Conservation (phyloP, 2,797 vertebrate genomes). For the Huso huso region DNA sequence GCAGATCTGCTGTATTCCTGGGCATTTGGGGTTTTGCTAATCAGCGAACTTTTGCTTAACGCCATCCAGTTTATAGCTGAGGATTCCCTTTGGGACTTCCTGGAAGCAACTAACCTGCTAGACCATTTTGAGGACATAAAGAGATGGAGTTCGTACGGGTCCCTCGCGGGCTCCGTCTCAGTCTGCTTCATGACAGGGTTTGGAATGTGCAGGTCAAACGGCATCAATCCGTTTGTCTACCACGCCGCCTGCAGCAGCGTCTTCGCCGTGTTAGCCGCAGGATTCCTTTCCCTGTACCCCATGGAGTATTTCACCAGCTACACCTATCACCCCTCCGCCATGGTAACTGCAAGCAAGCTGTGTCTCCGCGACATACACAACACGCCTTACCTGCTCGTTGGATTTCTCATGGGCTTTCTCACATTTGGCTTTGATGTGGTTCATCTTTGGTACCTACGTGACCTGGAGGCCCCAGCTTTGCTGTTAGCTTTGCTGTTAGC, state of each 20-base stretch:
- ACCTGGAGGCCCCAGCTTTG: background rate
- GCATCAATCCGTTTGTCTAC: background rate
- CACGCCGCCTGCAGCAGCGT: background rate
- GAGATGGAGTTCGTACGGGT: background rate
- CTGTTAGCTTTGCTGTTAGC: background rate
- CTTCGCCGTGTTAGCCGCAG: background rate
- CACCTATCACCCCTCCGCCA: background rate
- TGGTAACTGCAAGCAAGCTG: background rate
- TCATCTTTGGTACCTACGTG: background rate
- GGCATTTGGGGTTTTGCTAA: conserved; percentile 7
- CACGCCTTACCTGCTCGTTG: background rate
- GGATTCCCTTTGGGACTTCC: background rate
- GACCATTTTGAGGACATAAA: background rate
- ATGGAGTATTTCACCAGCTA: background rate
- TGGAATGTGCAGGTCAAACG: conserved; percentile 3
- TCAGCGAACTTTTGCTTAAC: background rate
- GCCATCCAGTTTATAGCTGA: conserved; percentile 17
- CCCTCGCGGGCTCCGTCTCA: conserved; percentile 3
- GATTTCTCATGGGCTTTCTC: conserved; percentile 16
- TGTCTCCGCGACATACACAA: conserved; percentile 8
- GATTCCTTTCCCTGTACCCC: accelerated
- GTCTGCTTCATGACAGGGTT: conserved; percentile 2
- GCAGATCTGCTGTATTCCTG: background rate
- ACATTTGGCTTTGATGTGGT: conserved; percentile 6
- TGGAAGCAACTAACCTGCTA: conserved; percentile 1